Conservation (phyloP, 1,140 invertebrate species). For the Micrasema minimum region DNA sequence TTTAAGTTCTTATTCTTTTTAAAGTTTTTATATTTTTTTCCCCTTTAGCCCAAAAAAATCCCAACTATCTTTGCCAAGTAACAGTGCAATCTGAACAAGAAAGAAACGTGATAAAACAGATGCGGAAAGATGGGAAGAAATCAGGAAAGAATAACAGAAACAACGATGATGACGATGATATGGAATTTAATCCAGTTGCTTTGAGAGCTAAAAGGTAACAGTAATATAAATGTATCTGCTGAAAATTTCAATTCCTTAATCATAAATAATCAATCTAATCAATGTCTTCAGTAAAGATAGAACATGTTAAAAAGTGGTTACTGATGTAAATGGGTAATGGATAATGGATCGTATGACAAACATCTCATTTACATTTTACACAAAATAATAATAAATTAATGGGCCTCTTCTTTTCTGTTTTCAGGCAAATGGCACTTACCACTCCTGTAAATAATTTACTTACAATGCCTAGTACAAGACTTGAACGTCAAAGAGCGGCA, state of each 20-base stretch:
- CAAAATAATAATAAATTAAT: no score
- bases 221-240: no score
- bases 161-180: slow-evolving; percentile 65
- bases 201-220: slow-evolving; percentile 56
- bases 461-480: slow-evolving; percentile 53
- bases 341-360: no score
- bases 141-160: slow-evolving; percentile 70
- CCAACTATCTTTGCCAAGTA: slow-evolving; percentile 78
- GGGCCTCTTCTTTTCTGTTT: no score
- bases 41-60: no score
- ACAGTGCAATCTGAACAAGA: slow-evolving; percentile 88
- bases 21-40: no score
- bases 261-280: no score
- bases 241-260: no score
- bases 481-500: slow-evolving; percentile 58
- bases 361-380: no score
- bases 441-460: slow-evolving; percentile 56
- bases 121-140: slow-evolving; percentile 91
- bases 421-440: slow-evolving; percentile 65
- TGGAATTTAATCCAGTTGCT: slow-evolving; percentile 57
- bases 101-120: slow-evolving; percentile 81
- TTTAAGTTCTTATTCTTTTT: no score
- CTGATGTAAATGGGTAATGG: background rate
- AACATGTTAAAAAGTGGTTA: no score
- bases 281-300: no score